phyloP scores from a whole-genome alignment of 2,113 vertebrate genomes.

The Tychaedon coryphoeus region DNA sequence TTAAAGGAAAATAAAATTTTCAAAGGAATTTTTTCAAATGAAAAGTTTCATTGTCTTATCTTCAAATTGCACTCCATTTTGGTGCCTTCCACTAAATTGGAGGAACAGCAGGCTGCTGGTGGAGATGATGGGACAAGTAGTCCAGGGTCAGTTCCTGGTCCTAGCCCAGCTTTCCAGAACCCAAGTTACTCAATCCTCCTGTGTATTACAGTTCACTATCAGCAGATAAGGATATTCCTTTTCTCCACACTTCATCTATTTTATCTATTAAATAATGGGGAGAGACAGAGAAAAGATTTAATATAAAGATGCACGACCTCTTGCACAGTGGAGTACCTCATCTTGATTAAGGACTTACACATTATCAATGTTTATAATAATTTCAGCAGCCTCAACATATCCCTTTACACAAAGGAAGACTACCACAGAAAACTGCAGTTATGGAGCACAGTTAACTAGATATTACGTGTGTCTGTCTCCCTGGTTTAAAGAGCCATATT shows the following conservation, averaged over 20 bases:
- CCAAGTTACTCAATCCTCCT: neutral
- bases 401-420: neutral
- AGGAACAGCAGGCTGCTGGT: neutral
- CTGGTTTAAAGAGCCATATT: neutral
- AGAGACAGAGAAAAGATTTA: neutral
- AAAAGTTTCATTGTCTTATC: neutral
- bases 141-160: neutral
- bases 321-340: neutral
- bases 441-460: neutral
- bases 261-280: neutral
- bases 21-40: constrained; percentile 1
- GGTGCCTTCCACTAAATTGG: neutral
- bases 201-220: neutral
- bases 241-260: neutral
- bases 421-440: neutral
- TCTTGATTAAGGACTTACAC: neutral
- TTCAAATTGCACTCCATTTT: neutral
- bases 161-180: neutral
- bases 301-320: neutral
- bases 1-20: neutral
- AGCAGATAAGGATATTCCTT: neutral
- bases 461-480: neutral
- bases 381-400: neutral
- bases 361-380: neutral
- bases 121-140: neutral